Conservation (phyloP, 2,888 invertebrate species). For the Apantesis nais region DNA sequence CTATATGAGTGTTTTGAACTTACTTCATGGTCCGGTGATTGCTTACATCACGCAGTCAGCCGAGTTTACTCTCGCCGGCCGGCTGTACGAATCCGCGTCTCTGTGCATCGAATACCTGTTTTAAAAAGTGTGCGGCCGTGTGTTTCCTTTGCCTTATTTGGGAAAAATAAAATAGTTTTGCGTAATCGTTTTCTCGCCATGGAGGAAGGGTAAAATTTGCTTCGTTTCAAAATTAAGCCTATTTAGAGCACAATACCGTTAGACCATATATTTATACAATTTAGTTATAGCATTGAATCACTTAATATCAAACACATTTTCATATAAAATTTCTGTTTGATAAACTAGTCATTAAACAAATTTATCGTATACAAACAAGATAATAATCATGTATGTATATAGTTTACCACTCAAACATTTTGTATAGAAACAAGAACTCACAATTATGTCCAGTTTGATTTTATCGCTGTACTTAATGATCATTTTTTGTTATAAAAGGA, state of each 20-base stretch:
- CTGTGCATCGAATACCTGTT: conserved; percentile 60
- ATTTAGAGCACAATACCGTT: conserved; percentile 11
- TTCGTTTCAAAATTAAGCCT: not conserved
- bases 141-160: conserved; percentile 49
- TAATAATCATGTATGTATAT: not conserved
- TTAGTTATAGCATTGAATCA: not conserved
- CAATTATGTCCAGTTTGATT: conserved; percentile 35
- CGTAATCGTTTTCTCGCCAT: conserved; percentile 56
- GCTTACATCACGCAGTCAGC: conserved; percentile 67
- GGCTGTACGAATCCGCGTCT: conserved; percentile 63
- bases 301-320: not conserved
- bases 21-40: conserved; percentile 48
- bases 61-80: conserved; percentile 64
- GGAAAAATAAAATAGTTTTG: conserved; percentile 42
- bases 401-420: not conserved
- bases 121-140: conserved; percentile 52
- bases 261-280: not conserved
- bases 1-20: conserved; percentile 23
- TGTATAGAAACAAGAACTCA: conserved; percentile 3
- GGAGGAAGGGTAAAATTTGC: conserved; percentile 63
- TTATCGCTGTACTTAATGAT: conserved; percentile 34
- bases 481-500: conserved; percentile 33
- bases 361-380: conserved; percentile 10
- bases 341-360: not conserved
- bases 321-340: not conserved